Conservation (phyloP, 2,888 invertebrate genomes). For the Anorthoa munda region DNA sequence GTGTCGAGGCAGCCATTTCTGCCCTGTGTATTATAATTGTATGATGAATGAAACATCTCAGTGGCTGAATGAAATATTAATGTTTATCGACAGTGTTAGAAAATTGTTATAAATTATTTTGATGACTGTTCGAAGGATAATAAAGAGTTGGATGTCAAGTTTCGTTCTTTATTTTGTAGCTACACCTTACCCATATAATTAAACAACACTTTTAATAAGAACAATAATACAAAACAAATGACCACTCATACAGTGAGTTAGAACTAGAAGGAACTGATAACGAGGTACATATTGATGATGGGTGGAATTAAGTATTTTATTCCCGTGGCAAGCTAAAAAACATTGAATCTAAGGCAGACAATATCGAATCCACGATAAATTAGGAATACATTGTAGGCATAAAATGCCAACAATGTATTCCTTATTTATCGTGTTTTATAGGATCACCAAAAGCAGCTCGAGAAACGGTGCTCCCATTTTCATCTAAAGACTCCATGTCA, state of each 20-base stretch:
- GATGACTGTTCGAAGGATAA: slow-evolving; percentile 92
- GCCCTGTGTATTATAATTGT: slow-evolving; percentile 84
- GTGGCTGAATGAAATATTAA: slow-evolving; percentile 89
- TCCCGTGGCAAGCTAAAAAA: too few species aligned
- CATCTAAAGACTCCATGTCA: slow-evolving; percentile 60
- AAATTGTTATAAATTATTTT: slow-evolving; percentile 92
- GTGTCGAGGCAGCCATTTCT: slow-evolving; percentile 82
- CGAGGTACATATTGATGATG: background rate
- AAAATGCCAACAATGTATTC: too few species aligned
- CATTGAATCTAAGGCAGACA: too few species aligned
- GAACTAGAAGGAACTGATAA: too few species aligned
- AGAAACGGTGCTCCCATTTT: slow-evolving; percentile 72
- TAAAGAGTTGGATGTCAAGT: slow-evolving; percentile 91
- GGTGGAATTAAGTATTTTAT: background rate
- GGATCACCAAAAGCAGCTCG: slow-evolving; percentile 79
- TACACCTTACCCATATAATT: slow-evolving; percentile 40
- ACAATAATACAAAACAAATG: background rate
- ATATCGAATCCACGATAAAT: too few species aligned
- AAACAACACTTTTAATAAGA: background rate
- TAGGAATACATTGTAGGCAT: too few species aligned
- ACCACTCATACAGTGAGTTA: background rate
- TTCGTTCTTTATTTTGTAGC: slow-evolving; percentile 77
- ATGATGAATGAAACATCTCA: slow-evolving; percentile 87
- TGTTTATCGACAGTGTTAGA: slow-evolving; percentile 91
- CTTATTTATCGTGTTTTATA: slow-evolving; percentile 55